Conservation (phyloP, 2,797 vertebrate genomes). For the Platyrinchus mystaceus region DNA sequence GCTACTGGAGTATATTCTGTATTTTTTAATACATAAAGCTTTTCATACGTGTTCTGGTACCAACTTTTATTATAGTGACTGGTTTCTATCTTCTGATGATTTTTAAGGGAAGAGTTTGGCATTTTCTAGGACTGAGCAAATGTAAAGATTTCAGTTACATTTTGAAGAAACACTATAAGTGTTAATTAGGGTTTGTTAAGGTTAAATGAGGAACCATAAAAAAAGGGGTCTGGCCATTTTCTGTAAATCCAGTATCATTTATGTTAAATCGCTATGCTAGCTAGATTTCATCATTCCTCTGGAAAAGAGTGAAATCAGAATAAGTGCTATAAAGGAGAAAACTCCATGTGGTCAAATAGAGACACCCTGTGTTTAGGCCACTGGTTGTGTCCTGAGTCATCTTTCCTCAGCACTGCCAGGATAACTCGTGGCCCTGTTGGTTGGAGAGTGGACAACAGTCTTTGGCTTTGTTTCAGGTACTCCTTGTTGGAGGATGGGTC, state of each 20-base stretch:
- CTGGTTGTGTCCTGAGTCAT: background rate
- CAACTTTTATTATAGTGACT: background rate
- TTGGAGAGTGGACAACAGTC: background rate
- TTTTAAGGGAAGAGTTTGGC: background rate
- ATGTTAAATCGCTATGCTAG: background rate
- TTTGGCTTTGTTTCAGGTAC: constrained; percentile 78
- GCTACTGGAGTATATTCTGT: background rate
- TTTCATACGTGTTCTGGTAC: background rate
- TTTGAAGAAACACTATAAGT: background rate
- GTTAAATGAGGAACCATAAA: background rate
- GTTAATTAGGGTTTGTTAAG: background rate
- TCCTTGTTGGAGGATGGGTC: constrained; percentile 84
- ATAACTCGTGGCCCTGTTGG: background rate
- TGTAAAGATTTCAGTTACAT: background rate
- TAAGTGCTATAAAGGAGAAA: background rate
- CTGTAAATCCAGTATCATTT: background rate
- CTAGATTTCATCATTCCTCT: background rate
- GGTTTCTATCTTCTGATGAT: background rate
- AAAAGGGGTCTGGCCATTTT: background rate
- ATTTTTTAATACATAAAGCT: background rate
- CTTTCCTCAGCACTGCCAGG: background rate
- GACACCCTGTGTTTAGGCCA: fast-evolving
- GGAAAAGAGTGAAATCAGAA: background rate
- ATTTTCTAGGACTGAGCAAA: background rate
- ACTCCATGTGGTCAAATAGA: background rate